These are phyloP conservation scores for Taurulus bubalis DNA, from an alignment of 2,113 vertebrate species.

Conservation along the genomic window DNA sequence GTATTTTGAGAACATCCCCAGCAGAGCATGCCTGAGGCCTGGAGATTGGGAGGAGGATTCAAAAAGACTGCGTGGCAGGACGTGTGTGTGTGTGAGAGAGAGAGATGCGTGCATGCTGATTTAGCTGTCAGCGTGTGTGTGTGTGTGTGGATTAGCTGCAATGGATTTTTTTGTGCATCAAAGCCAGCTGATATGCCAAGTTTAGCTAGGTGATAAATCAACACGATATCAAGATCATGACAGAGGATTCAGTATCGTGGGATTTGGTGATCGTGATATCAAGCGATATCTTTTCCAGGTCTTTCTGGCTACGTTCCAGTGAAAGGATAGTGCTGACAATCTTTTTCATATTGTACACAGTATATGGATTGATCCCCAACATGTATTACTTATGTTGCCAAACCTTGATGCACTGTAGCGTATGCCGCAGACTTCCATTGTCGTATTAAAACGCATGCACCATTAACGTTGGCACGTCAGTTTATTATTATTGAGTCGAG, in stretches of 20 bases:
- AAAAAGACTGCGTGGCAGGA: slow-evolving; percentile 36
- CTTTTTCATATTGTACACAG: background rate
- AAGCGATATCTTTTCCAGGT: background rate
- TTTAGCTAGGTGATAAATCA: slow-evolving; percentile 1
- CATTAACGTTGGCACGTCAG: background rate
- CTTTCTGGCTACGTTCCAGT: background rate
- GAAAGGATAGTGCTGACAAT: background rate
- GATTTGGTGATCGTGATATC: background rate
- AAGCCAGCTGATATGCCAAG: background rate
- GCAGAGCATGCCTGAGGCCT: slow-evolving; percentile 68
- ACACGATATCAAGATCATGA: background rate
- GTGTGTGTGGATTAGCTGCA: slow-evolving; percentile 28
- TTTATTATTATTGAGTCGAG: background rate
- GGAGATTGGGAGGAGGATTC: slow-evolving; percentile 66
- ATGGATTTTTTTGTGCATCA: background rate
- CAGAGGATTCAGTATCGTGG: too few relatives aligned
- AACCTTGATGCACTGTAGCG: background rate
- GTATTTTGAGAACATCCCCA: slow-evolving; percentile 77
- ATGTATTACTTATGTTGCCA: background rate
- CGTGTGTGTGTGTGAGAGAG: slow-evolving; percentile 46
- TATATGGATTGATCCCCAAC: background rate
- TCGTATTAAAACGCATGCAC: too few relatives aligned
- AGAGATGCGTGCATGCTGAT: slow-evolving; percentile 44
- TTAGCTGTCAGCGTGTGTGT: slow-evolving; percentile 43
- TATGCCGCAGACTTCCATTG: too few relatives aligned